A percentile compares a stretch with the other conserved stretches of the same genome.
Evolutionary conservation across 1,140 invertebrate species (phyloP).

Genomic region (Formica exsecta): DNA sequence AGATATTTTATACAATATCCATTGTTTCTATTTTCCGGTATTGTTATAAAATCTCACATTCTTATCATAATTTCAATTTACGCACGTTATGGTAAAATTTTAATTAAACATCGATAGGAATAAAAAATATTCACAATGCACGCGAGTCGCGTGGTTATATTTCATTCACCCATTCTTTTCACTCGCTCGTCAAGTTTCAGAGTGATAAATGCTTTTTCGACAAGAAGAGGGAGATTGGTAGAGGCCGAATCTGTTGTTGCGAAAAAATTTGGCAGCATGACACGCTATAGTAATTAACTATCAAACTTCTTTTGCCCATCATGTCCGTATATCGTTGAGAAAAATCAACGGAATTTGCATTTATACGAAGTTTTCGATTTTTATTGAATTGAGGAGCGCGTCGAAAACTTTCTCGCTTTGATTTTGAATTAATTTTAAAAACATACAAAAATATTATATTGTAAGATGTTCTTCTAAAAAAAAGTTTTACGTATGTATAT

Average conservation of each 20-base stretch:
- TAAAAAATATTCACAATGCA: slow-evolving; percentile 67
- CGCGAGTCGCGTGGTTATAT: slow-evolving; percentile 68
- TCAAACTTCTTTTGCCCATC: slow-evolving; percentile 73
- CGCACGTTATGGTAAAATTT: slow-evolving; percentile 71
- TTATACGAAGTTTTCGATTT: neutral
- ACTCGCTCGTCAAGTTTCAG: slow-evolving; percentile 36
- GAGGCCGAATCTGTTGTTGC: slow-evolving; percentile 66
- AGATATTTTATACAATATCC: neutral
- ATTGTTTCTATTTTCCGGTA: neutral
- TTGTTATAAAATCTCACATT: neutral
- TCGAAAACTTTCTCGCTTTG: neutral
- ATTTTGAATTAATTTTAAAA: neutral
- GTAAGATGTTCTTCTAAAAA: neutral
- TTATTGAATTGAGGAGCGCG: neutral
- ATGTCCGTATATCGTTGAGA: neutral
- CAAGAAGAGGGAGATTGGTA: slow-evolving; percentile 45
- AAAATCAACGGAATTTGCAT: neutral
- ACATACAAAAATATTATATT: neutral
- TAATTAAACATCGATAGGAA: slow-evolving; percentile 80
- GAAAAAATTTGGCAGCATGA: slow-evolving; percentile 74
- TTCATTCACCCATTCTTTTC: slow-evolving; percentile 56
- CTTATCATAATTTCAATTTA: slow-evolving; percentile 62
- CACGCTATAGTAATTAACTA: slow-evolving; percentile 73
- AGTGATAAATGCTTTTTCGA: slow-evolving; percentile 73
- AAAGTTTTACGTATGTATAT: neutral